Percentiles rank a stretch among this genome's conserved stretches.
These are phyloP conservation scores for Mantis religiosa DNA, from an alignment of 2,888 invertebrate species.

Conservation along the genomic window DNA sequence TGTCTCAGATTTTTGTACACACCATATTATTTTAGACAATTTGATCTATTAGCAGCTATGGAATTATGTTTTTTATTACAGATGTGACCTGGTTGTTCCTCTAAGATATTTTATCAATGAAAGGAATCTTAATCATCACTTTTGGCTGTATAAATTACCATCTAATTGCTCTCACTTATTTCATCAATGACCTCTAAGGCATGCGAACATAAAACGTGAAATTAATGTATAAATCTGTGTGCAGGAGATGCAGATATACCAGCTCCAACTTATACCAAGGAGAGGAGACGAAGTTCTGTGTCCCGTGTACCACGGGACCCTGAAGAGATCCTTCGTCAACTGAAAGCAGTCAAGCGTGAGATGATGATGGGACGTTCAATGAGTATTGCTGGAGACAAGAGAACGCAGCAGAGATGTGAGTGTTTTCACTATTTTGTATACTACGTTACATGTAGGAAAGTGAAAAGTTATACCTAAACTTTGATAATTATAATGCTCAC, in stretches of 20 bases:
- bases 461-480: neutral
- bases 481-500: neutral
- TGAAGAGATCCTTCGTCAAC: conserved; percentile 75
- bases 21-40: too few species aligned
- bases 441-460: neutral
- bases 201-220: too few species aligned
- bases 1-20: too few species aligned
- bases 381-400: conserved; percentile 63
- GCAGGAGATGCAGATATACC: conserved; percentile 48
- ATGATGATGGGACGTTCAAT: conserved; percentile 65
- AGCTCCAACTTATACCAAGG: conserved; percentile 50
- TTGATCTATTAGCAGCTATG: too few species aligned
- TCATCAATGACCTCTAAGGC: too few species aligned
- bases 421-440: conserved; percentile 37
- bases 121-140: too few species aligned
- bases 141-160: too few species aligned
- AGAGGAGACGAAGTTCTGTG: conserved; percentile 74
- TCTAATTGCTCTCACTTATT: too few species aligned
- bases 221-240: too few species aligned
- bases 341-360: conserved; percentile 79
- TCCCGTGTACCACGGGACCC: conserved; percentile 71
- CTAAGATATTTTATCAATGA: too few species aligned
- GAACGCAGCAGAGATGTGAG: conserved; percentile 64
- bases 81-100: too few species aligned
- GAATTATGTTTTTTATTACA: too few species aligned